phyloP scores from a whole-genome alignment of 2,797 vertebrate genomes.

The Chloroceryle inda region DNA sequence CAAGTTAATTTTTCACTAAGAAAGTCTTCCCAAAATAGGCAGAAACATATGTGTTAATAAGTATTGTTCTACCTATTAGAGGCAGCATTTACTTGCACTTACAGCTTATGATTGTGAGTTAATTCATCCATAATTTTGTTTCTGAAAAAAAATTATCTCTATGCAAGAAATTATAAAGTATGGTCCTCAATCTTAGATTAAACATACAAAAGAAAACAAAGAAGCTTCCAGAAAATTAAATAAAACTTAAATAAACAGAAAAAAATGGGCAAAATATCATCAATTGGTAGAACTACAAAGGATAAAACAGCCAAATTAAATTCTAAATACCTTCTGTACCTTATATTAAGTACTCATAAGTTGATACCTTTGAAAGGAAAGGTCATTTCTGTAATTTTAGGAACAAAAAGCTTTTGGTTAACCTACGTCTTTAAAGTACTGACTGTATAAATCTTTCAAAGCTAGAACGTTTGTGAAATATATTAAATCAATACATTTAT shows the following conservation, averaged over 20 bases:
- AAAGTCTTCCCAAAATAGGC: background rate
- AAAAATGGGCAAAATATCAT: background rate
- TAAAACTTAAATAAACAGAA: background rate
- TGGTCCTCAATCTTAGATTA: background rate
- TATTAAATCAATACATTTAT: slow-evolving; percentile 37
- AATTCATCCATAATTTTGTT: background rate
- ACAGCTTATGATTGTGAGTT: background rate
- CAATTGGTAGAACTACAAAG: background rate
- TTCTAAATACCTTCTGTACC: background rate
- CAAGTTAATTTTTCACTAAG: background rate
- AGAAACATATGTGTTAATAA: background rate
- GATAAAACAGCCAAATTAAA: slow-evolving; percentile 15
- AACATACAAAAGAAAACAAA: background rate
- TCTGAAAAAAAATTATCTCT: background rate
- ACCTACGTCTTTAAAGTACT: background rate
- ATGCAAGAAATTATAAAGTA: background rate
- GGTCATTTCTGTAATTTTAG: slow-evolving; percentile 29
- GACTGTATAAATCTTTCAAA: slow-evolving; percentile 10
- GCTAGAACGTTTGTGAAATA: background rate
- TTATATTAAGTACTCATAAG: slow-evolving; percentile 17
- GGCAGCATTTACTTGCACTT: background rate
- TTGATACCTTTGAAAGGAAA: background rate
- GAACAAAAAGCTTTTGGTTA: background rate
- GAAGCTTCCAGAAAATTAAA: background rate
- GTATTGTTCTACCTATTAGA: background rate